Evolutionary conservation across 2,797 vertebrate genomes (phyloP).

Genomic region (Emys orbicularis): DNA sequence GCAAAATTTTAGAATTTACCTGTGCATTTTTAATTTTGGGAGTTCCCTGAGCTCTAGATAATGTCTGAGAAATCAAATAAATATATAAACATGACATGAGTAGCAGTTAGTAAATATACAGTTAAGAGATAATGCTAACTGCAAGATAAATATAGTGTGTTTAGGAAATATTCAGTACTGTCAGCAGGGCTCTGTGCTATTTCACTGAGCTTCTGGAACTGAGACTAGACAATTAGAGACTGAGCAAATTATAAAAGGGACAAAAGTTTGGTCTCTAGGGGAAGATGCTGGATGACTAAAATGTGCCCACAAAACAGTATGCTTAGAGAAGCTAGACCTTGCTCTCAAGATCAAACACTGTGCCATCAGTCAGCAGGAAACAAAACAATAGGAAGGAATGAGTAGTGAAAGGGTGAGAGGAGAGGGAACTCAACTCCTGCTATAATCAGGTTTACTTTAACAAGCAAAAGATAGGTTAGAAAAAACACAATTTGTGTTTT

Average conservation of each 20-base stretch:
- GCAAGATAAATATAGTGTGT: neutral
- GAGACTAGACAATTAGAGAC: neutral
- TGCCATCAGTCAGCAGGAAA: neutral
- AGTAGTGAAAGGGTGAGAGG: rapidly evolving
- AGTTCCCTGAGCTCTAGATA: neutral
- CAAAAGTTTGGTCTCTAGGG: neutral
- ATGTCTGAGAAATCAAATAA: neutral
- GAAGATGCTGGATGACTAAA: neutral
- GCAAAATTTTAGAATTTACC: neutral
- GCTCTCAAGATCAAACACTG: neutral
- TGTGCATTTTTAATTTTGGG: neutral
- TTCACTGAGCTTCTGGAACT: neutral
- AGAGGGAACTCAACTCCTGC: neutral
- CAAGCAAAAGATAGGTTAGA: neutral
- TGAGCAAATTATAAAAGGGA: neutral
- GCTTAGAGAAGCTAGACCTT: neutral
- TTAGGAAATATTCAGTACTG: neutral
- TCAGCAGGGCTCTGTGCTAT: neutral
- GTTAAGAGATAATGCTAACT: no score
- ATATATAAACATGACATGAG: neutral
- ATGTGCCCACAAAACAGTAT: neutral
- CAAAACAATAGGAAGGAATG: neutral
- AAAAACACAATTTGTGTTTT: neutral
- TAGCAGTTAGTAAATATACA: no score
- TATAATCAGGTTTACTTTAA: neutral